Base-by-base conservation (phyloP, 2,888 invertebrate species). In the Athripsodes cinereus region DNA sequence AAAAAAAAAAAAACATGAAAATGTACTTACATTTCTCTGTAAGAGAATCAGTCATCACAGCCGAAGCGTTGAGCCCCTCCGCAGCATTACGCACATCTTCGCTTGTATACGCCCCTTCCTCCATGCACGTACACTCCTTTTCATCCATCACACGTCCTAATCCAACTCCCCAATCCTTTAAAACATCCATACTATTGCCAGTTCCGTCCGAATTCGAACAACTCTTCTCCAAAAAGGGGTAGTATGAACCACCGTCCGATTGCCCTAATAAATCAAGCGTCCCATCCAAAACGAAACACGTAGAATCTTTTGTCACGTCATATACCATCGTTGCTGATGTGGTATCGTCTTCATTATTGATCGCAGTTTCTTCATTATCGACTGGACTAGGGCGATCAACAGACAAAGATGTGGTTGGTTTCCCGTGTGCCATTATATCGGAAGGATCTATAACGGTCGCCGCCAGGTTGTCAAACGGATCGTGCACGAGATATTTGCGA, bases 21-120 rank as follows among this genome's bases (percentile, higher is more conserved):
- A n/a, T n/a, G n/a, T 35, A 60, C 60, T 60, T 52, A 77, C 78
- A 74, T 71, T 69, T 76, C 60, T 77, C 75, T 35, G 78, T 77
- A 66, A 74, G 68, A 59, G 72, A 70, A 61, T 78, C 75, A 34
- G 71, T 69, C 20, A 73, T 64, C 55, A 74, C 65, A 61, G 72
- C 66, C 62, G 72, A 71, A 1, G 76, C 66, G 13, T 34, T 50
- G 20, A 63, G 61, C 22, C 59, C 62, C 46, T 59, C 62, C 22
- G 49, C 75, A 18, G 21, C 44, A 46, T 58, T 60, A 19, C 35
- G 54, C 35, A 55, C 44, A 31, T 60, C 59, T 20, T 60, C 60
- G 11, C 44, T 56, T 34, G 50, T 50, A 47, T 59, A 59, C 21
- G 16, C 51, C 18, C 59, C 60, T 16, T 59, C 57, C 40, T 59